Evolutionary conservation across 1,140 invertebrate species (phyloP), one percentile per base, ranked within the genome.

Genomic region (Cotesia vestalis): DNA sequence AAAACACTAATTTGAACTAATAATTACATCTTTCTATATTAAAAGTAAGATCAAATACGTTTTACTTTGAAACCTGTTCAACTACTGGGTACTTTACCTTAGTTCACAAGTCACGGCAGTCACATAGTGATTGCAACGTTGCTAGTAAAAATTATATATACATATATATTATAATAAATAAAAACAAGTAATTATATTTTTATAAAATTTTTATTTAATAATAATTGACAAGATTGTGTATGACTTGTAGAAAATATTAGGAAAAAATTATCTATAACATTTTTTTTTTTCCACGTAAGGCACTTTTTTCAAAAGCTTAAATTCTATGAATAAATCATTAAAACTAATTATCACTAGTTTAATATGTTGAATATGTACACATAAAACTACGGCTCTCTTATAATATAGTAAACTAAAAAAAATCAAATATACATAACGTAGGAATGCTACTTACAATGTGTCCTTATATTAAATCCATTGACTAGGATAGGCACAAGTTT

Each of bases 401-500:
- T 8, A 8, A 9, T 9, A 46, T 46, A 8, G 11, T 46, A 6
- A 46, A 6, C 5, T 46, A 46, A 46, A 46, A 46, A 46, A 46
- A 0, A 46, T 9, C 11, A 46, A 9, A 46, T 46, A 9, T 46
- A 55, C n/a, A 14, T 55, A 14, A 55, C 17, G 5, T 55, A 55
- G 17, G 17, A 55, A 55, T 17, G 53, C 53, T 55, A 55, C n/a
- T 55, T 55, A 55, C 53, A 55, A 17, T 55, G 53, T 55, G 53
- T 55, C 53, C 53, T 55, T 55, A n/a, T 55, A 55, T 17, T 17
- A 55, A 55, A 14, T 6, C 53, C 12, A 27, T n/a, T 12, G 53
- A 55, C 53, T 55, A 55, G 53, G 53, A 55, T 55, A 55, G 53
- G n/a, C 53, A 55, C 53, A n/a, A 55, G 3, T 14, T 55, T 55